These are phyloP conservation scores for Ammodytes marinus DNA, from an alignment of 2,113 vertebrate species.

Conservation along the genomic window DNA sequence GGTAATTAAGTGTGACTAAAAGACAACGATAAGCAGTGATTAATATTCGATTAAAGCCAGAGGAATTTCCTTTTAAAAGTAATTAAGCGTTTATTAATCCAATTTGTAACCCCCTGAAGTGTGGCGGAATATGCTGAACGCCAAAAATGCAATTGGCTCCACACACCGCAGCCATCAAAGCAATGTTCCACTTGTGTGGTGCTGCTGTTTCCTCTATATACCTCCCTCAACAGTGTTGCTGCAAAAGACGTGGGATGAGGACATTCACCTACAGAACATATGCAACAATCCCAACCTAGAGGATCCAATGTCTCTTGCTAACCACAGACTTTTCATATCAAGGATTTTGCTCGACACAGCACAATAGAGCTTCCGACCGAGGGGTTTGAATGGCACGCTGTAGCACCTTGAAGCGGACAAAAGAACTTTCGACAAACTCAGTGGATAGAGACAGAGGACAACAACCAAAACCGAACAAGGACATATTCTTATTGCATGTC, in stretches of 20 bases:
- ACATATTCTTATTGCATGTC: conserved; percentile 15
- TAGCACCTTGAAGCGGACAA: conserved; percentile 64
- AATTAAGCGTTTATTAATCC: conserved; percentile 86
- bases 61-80: conserved; percentile 85
- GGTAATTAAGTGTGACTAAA: conserved; percentile 86
- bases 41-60: conserved; percentile 87
- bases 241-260: conserved; percentile 31
- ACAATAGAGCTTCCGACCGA: conserved; percentile 43
- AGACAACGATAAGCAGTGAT: conserved; percentile 85
- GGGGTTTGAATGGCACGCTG: conserved; percentile 38
- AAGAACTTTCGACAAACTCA: conserved; percentile 28
- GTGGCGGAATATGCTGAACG: conserved; percentile 80
- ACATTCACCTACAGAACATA: conserved; percentile 29
- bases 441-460: conserved; percentile 6
- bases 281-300: neutral
- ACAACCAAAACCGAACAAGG: conserved; percentile 42
- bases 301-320: conserved; percentile 18
- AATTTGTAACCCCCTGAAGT: conserved; percentile 86
- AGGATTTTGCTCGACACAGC: conserved; percentile 19
- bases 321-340: conserved; percentile 44
- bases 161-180: conserved; percentile 44
- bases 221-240: conserved; percentile 56
- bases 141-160: conserved; percentile 74
- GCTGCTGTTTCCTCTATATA: conserved; percentile 61
- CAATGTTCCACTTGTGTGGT: conserved; percentile 57